phyloP scores from a whole-genome alignment of 2,113 vertebrate genomes.

The Thomomys bottae region DNA sequence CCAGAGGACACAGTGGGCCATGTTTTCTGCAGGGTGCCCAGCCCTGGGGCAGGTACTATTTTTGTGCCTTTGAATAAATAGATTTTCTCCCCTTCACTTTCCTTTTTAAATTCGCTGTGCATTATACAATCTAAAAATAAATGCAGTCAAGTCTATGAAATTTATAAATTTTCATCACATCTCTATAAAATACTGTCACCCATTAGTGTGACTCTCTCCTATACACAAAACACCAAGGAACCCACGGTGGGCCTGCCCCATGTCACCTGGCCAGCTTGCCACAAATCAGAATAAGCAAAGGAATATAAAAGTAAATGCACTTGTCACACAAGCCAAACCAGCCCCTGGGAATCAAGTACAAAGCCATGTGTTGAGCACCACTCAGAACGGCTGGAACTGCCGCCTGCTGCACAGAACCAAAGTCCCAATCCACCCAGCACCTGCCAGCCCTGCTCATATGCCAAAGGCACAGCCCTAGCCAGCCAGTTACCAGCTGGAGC shows the following conservation, averaged over 20 bases:
- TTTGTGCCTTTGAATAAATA: conserved; percentile 82
- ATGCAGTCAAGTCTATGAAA: conserved; percentile 79
- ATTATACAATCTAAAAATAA: conserved; percentile 82
- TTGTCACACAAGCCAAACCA: conserved; percentile 24
- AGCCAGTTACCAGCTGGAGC: background rate
- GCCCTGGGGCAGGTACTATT: background rate
- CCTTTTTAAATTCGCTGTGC: conserved; percentile 77
- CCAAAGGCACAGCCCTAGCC: conserved; percentile 4
- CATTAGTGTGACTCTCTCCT: conserved; percentile 64
- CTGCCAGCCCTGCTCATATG: background rate
- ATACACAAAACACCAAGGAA: conserved; percentile 76
- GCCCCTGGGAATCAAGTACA: background rate
- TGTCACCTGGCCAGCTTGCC: background rate
- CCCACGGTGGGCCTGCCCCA: conserved; percentile 46
- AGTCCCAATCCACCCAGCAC: background rate
- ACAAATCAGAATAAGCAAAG: conserved; percentile 43
- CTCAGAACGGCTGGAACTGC: background rate
- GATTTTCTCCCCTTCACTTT: conserved; percentile 15
- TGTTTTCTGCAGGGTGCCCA: background rate
- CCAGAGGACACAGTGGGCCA: background rate
- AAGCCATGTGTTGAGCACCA: conserved; percentile 54
- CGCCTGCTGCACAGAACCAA: background rate
- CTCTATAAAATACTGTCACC: conserved; percentile 80
- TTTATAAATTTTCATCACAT: conserved; percentile 72
- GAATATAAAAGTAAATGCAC: conserved; percentile 64